A percentile compares a stretch with the other conserved stretches of the same genome.
phyloP scores from a whole-genome alignment of 2,113 vertebrate species.

The Saccopteryx leptura region DNA sequence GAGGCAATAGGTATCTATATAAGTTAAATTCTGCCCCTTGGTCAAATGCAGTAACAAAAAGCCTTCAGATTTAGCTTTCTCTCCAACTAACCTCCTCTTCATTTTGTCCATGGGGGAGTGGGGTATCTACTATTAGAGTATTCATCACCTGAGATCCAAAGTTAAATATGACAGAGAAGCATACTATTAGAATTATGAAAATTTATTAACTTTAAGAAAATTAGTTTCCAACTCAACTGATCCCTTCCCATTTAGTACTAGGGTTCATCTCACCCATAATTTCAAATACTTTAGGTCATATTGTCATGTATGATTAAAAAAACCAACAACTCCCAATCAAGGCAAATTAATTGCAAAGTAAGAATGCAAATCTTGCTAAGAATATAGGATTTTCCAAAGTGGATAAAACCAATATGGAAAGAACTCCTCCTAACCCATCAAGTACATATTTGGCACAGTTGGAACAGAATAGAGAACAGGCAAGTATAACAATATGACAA shows the following conservation, averaged over 20 bases:
- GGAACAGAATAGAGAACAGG: background rate
- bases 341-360: constrained; percentile 52
- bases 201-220: constrained; percentile 41
- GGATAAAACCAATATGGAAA: constrained; percentile 32
- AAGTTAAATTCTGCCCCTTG: background rate
- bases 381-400: background rate
- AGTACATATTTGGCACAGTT: background rate
- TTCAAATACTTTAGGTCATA: constrained; percentile 18
- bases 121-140: background rate
- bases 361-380: constrained; percentile 22
- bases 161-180: constrained; percentile 48
- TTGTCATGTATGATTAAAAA: background rate
- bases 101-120: background rate
- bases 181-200: constrained; percentile 33
- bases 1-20: background rate
- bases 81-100: background rate
- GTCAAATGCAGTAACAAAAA: constrained; percentile 51
- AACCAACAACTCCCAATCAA: constrained; percentile 24
- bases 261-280: background rate
- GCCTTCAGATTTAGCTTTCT: constrained; percentile 32
- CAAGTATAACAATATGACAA: background rate
- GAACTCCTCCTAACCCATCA: background rate
- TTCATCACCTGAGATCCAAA: constrained; percentile 24
- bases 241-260: constrained; percentile 43
- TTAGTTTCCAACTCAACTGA: constrained; percentile 50